Conservation (phyloP, 1,140 invertebrate species). For the Cydia strobilella region DNA sequence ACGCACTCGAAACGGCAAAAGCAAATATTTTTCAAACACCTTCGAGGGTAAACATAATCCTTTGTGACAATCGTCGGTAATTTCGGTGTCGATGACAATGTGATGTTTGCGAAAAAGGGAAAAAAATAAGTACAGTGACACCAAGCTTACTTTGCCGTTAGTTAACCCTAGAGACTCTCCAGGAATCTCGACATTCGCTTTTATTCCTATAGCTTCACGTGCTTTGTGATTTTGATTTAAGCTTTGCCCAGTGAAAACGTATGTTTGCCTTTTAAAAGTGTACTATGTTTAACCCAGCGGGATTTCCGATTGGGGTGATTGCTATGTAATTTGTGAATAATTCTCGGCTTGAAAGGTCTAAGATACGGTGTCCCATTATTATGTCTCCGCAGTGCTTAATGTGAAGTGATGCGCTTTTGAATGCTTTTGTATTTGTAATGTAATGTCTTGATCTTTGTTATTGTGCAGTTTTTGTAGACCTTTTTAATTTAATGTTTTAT, state of each 20-base stretch:
- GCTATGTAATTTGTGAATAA: conserved; percentile 71
- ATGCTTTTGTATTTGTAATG: conserved; percentile 30
- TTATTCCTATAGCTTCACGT: neutral
- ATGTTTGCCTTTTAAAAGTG: conserved; percentile 36
- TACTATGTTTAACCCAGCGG: conserved; percentile 64
- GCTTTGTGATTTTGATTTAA: neutral
- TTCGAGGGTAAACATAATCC: conserved; percentile 56
- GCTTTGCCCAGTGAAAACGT: neutral
- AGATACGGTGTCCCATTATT: conserved; percentile 53
- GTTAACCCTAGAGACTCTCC: conserved; percentile 1
- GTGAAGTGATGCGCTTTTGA: conserved; percentile 33
- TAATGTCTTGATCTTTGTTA: conserved; percentile 28
- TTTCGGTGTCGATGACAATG: conserved; percentile 73
- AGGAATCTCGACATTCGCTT: neutral
- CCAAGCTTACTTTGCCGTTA: neutral
- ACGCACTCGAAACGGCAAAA: conserved; percentile 61
- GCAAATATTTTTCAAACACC: conserved; percentile 76
- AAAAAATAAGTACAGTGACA: conserved; percentile 41
- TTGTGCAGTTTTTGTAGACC: conserved; percentile 15
- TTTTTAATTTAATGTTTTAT: conserved; percentile 9
- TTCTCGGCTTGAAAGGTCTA: conserved; percentile 49
- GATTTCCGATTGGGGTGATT: conserved; percentile 59
- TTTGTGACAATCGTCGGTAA: conserved; percentile 68
- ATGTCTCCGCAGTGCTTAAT: conserved; percentile 58
- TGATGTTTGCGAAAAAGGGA: conserved; percentile 50